phyloP scores from a whole-genome alignment of 1,140 invertebrate genomes.

The Lordiphosa collinella region DNA sequence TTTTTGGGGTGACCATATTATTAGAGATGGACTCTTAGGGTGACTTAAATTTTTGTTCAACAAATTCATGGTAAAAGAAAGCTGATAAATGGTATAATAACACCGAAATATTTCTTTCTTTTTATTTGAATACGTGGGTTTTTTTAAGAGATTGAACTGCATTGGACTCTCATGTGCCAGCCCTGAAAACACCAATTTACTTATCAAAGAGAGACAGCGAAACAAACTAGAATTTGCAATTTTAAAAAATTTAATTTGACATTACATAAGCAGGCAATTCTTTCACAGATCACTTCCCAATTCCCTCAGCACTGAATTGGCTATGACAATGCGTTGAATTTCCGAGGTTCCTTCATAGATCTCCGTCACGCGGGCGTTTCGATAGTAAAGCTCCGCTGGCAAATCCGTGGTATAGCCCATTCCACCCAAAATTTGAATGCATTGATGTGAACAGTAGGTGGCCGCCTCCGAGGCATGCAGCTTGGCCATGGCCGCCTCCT shows the following conservation, averaged over 20 bases:
- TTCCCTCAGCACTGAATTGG: constrained; percentile 84
- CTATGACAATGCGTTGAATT: constrained; percentile 96
- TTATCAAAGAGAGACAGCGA: too few relatives aligned
- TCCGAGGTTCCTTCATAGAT: constrained; percentile 97
- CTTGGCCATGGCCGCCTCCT: constrained; percentile 98
- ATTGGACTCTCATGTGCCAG: too few relatives aligned
- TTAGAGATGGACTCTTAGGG: neutral
- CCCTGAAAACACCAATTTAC: too few relatives aligned
- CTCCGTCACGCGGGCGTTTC: constrained; percentile 94
- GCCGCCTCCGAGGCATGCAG: constrained; percentile 95
- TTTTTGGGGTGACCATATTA: neutral
- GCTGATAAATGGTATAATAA: too few relatives aligned
- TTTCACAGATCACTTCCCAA: constrained; percentile 11
- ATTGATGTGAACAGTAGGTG: constrained; percentile 93
- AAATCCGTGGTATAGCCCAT: constrained; percentile 98
- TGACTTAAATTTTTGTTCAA: too few relatives aligned
- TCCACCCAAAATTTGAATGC: constrained; percentile 83
- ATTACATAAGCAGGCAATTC: too few relatives aligned
- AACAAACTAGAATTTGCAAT: too few relatives aligned
- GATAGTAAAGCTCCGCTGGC: constrained; percentile 96
- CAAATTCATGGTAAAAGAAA: too few relatives aligned
- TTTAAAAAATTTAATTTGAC: too few relatives aligned
- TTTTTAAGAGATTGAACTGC: too few relatives aligned
- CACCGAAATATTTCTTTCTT: too few relatives aligned
- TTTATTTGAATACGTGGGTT: too few relatives aligned